phyloP scores from a whole-genome alignment of 2,113 vertebrate genomes.

The Austrofundulus limnaeus region DNA sequence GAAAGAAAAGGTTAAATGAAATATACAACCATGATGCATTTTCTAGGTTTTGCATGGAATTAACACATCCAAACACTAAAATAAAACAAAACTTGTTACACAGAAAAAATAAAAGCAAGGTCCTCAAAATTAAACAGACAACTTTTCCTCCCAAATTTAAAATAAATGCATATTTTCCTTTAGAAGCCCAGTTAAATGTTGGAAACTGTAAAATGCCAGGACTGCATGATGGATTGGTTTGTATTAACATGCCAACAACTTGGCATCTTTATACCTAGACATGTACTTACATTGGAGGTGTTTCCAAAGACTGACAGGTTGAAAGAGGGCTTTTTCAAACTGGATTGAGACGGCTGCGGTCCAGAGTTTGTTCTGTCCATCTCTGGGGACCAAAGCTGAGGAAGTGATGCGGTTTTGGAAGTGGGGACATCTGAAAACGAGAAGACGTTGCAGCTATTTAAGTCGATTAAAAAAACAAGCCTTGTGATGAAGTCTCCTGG shows the following conservation, averaged over 20 bases:
- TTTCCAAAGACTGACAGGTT: constrained; percentile 94
- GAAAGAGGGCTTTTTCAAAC: constrained; percentile 92
- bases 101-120: not conserved
- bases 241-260: not conserved
- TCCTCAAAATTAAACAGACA: not conserved
- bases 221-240: not conserved
- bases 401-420: constrained; percentile 85
- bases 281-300: constrained; percentile 87
- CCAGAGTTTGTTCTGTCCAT: constrained; percentile 85
- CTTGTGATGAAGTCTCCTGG: not conserved
- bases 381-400: constrained; percentile 91
- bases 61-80: not conserved
- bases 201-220: not conserved
- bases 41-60: not conserved
- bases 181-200: too few species aligned
- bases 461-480: not conserved
- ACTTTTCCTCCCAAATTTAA: not conserved
- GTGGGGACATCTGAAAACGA: constrained; percentile 86
- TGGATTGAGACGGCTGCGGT: constrained; percentile 83
- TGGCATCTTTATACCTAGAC: not conserved
- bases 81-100: not conserved
- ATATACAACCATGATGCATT: not conserved
- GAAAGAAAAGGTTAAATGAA: not conserved
- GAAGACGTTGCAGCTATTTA: not conserved
- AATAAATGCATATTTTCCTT: too few species aligned